Conservation (phyloP, 2,888 invertebrate genomes). For the Rhorus exstirpatorius region DNA sequence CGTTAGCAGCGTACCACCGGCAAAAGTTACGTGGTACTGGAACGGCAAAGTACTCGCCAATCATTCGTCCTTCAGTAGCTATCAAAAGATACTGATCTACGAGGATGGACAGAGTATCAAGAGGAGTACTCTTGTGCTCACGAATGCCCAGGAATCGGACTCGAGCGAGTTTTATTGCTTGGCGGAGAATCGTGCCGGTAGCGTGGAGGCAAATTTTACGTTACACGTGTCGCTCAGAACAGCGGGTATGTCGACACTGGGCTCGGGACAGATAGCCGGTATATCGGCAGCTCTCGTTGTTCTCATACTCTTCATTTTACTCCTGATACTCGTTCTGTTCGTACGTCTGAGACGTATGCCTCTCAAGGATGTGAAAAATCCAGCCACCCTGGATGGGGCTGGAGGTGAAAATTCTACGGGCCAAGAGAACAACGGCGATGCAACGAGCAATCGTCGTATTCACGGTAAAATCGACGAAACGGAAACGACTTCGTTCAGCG, state of each 20-base stretch:
- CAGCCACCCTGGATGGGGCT: conserved; percentile 85
- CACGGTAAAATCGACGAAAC: conserved; percentile 76
- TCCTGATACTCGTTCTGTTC: conserved; percentile 91
- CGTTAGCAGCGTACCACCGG: conserved; percentile 93
- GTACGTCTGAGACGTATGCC: conserved; percentile 92
- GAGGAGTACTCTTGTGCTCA: conserved; percentile 91
- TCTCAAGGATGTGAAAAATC: conserved; percentile 92
- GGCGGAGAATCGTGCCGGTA: conserved; percentile 95
- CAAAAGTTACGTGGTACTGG: conserved; percentile 95
- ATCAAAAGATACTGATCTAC: conserved; percentile 91
- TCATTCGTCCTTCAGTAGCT: conserved; percentile 92
- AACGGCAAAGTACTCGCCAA: conserved; percentile 93
- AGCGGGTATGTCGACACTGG: conserved; percentile 93
- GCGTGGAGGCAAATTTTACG: conserved; percentile 95
- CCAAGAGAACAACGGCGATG: conserved; percentile 71
- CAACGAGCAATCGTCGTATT: conserved; percentile 76
- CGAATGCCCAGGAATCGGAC: conserved; percentile 94
- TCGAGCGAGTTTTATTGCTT: conserved; percentile 95
- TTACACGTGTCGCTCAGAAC: conserved; percentile 92
- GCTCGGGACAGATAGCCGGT: conserved; percentile 94
- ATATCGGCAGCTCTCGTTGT: conserved; percentile 93
- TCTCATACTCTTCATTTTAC: conserved; percentile 91
- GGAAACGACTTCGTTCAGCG: conserved; percentile 81
- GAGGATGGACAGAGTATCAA: conserved; percentile 93
- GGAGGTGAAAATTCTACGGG: conserved; percentile 63